Percentiles rank a stretch among this genome's conserved stretches.
Evolutionary conservation across 2,797 vertebrate species (phyloP).

Genomic region (Sphaeramia orbicularis): DNA sequence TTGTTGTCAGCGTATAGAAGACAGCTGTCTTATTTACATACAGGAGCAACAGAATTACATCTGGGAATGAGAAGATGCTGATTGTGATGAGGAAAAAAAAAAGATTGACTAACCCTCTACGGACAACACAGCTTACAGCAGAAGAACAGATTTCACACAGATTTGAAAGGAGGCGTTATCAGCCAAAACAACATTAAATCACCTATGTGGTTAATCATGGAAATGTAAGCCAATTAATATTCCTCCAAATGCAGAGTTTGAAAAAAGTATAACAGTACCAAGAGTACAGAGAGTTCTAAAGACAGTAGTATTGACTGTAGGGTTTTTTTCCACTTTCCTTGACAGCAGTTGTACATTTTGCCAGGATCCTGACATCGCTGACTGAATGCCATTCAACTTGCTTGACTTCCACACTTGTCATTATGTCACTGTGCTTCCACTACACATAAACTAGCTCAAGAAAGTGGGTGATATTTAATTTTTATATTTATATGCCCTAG

Average conservation of each 20-base stretch:
- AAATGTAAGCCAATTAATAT: neutral
- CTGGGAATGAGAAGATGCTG: neutral
- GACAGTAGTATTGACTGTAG: neutral
- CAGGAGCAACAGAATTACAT: neutral
- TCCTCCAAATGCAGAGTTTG: neutral
- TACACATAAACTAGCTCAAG: neutral
- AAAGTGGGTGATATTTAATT: too few relatives aligned
- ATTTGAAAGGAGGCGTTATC: conserved; percentile 7
- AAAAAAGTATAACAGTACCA: neutral
- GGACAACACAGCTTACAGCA: neutral
- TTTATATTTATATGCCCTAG: too few relatives aligned
- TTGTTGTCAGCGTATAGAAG: neutral
- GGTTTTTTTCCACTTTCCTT: neutral
- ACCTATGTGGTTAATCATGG: neutral
- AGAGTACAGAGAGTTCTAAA: neutral
- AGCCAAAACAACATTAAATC: conserved; percentile 14
- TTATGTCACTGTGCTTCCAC: conserved; percentile 3
- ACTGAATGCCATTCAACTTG: neutral
- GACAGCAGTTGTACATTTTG: neutral
- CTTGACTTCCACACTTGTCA: neutral
- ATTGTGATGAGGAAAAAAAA: neutral
- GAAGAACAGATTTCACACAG: conserved; percentile 3
- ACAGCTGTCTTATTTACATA: neutral
- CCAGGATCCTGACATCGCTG: neutral
- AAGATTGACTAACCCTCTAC: too few relatives aligned